Conservation (phyloP, 2,797 vertebrate genomes). For the Paedocypris micromegethes region DNA sequence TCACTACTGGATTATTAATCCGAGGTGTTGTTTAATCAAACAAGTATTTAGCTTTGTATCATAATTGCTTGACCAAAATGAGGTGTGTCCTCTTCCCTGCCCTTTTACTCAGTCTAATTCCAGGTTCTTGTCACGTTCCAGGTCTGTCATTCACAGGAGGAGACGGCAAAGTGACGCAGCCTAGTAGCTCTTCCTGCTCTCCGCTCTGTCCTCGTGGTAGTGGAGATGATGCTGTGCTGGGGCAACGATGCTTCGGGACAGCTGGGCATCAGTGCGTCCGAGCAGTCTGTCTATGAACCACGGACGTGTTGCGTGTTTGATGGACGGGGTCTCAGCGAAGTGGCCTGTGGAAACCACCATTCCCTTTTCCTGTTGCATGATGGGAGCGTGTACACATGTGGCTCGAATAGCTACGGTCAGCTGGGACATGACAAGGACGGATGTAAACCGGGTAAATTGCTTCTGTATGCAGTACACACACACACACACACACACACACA, state of each 20-base stretch:
- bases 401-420: conserved; percentile 86
- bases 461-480: too few species aligned
- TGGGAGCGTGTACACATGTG: conserved; percentile 88
- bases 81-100: background rate
- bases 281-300: conserved; percentile 76
- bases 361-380: conserved; percentile 86
- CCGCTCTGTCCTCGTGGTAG: conserved; percentile 36
- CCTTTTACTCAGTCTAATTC: conserved; percentile 25
- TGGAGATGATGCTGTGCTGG: conserved; percentile 88
- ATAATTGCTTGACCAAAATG: background rate
- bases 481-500: too few species aligned
- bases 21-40: too few species aligned
- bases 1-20: too few species aligned
- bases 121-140: conserved; percentile 55
- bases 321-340: conserved; percentile 77
- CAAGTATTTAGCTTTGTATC: too few species aligned
- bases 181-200: conserved; percentile 36
- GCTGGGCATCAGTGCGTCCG: conserved; percentile 76
- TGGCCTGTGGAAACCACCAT: conserved; percentile 84
- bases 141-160: conserved; percentile 55
- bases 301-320: conserved; percentile 73
- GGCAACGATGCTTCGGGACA: conserved; percentile 88
- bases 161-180: conserved; percentile 40
- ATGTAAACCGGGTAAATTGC: conserved; percentile 73
- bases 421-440: conserved; percentile 83